Conservation (phyloP, 2,797 vertebrate species). For the Gadopsis bispinosus region DNA sequence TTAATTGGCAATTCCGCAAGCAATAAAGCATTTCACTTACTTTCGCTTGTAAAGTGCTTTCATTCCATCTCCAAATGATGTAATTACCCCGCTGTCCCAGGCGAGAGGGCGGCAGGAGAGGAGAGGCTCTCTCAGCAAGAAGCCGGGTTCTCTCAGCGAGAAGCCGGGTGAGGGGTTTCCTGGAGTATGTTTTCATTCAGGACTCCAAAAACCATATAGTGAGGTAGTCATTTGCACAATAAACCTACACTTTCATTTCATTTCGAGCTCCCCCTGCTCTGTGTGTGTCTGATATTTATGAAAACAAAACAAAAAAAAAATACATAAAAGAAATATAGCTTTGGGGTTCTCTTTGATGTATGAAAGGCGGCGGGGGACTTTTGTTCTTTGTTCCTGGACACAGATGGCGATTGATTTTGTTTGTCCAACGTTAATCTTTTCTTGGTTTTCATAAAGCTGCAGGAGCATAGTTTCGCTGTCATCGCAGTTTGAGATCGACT, state of each 20-base stretch:
- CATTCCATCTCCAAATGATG: slow-evolving; percentile 86
- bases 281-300: slow-evolving; percentile 53
- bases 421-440: slow-evolving; percentile 51
- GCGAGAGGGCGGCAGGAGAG: slow-evolving; percentile 59
- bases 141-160: slow-evolving; percentile 67
- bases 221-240: slow-evolving; percentile 73
- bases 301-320: slow-evolving; percentile 16
- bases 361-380: slow-evolving; percentile 25
- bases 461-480: slow-evolving; percentile 38
- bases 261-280: slow-evolving; percentile 43
- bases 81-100: slow-evolving; percentile 82
- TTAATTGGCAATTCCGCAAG: slow-evolving; percentile 86
- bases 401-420: slow-evolving; percentile 54
- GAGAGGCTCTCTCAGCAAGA: slow-evolving; percentile 65
- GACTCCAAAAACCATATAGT: slow-evolving; percentile 78
- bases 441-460: slow-evolving; percentile 41
- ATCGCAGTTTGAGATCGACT: slow-evolving; percentile 41
- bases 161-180: slow-evolving; percentile 67
- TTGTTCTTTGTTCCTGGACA: slow-evolving; percentile 54
- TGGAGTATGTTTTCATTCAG: slow-evolving; percentile 80
- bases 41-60: slow-evolving; percentile 83
- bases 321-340: slow-evolving; percentile 16
- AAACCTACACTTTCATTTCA: slow-evolving; percentile 74
- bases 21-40: slow-evolving; percentile 85
- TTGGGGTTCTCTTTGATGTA: slow-evolving; percentile 60